Percentiles rank a stretch among this genome's conserved stretches.
These are phyloP conservation scores for Pheosia tremula DNA, from an alignment of 2,888 invertebrate species.

Conservation along the genomic window DNA sequence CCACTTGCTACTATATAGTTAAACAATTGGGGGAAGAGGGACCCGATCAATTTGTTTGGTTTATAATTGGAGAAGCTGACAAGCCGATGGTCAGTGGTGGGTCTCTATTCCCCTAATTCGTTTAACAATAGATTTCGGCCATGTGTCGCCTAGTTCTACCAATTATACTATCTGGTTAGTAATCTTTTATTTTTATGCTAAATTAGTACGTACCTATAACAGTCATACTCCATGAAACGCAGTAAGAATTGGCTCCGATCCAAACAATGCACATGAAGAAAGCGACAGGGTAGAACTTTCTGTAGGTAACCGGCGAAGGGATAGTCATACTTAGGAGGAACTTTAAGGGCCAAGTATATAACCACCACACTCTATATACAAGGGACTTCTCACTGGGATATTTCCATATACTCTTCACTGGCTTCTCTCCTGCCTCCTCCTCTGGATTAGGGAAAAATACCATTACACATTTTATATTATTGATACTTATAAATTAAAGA, in stretches of 20 bases:
- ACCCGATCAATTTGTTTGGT: too few species aligned
- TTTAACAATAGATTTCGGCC: too few species aligned
- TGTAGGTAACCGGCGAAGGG: conserved; percentile 87
- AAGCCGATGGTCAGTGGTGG: too few species aligned
- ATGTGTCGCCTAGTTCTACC: not conserved
- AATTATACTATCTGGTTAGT: too few species aligned
- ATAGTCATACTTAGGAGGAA: conserved; percentile 87
- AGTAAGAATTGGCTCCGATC: conserved; percentile 93
- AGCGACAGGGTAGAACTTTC: conserved; percentile 88
- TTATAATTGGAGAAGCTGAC: too few species aligned
- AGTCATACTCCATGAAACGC: conserved; percentile 97
- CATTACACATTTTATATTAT: not conserved
- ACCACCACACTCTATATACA: conserved; percentile 84
- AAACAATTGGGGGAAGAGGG: too few species aligned
- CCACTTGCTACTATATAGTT: too few species aligned
- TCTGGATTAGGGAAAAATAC: conserved; percentile 23
- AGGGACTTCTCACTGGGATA: conserved; percentile 67
- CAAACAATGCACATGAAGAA: conserved; percentile 95
- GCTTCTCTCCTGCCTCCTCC: conserved; percentile 38
- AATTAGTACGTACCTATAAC: conserved; percentile 86
- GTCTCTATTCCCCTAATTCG: too few species aligned
- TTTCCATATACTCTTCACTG: conserved; percentile 67
- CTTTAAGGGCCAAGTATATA: conserved; percentile 89
- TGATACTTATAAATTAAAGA: not conserved
- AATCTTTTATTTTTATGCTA: too few species aligned